These are phyloP conservation scores for Malurus alboscapulatus DNA, from an alignment of 2,113 vertebrate species.

Conservation along the genomic window DNA sequence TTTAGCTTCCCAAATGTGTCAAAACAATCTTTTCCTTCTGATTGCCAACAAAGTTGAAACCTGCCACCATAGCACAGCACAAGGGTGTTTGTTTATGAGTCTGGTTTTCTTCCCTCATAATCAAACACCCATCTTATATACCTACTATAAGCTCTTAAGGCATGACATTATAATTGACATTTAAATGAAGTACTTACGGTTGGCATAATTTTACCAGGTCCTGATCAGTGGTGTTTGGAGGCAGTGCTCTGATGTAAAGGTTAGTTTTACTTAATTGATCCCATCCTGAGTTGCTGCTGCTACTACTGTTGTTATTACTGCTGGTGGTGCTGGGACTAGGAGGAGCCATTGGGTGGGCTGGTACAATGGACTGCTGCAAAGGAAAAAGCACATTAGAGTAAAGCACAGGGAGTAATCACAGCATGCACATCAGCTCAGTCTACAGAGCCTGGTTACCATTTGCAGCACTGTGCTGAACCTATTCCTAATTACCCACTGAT, in stretches of 20 bases:
- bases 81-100: not conserved
- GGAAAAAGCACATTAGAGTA: constrained; percentile 12
- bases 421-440: not conserved
- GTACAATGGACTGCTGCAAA: constrained; percentile 86
- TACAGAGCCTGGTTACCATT: not conserved
- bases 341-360: constrained; percentile 93
- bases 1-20: not conserved
- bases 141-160: not conserved
- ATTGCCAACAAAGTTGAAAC: not conserved
- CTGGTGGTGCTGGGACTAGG: constrained; percentile 96
- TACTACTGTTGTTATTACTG: constrained; percentile 95
- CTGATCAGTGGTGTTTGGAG: constrained; percentile 94
- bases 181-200: constrained; percentile 85
- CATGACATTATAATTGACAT: not conserved
- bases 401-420: not conserved
- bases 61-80: not conserved
- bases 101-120: not conserved
- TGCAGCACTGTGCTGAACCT: not conserved
- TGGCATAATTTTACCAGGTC: constrained; percentile 98
- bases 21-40: not conserved
- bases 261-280: constrained; percentile 99
- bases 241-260: constrained; percentile 96
- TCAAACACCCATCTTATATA: not conserved
- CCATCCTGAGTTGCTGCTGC: constrained; percentile 93
- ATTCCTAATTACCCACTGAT: not conserved